A percentile compares a stretch with the other conserved stretches of the same genome.
Evolutionary conservation across 2,797 vertebrate species (phyloP).

Genomic region (Chromobotia macracanthus): DNA sequence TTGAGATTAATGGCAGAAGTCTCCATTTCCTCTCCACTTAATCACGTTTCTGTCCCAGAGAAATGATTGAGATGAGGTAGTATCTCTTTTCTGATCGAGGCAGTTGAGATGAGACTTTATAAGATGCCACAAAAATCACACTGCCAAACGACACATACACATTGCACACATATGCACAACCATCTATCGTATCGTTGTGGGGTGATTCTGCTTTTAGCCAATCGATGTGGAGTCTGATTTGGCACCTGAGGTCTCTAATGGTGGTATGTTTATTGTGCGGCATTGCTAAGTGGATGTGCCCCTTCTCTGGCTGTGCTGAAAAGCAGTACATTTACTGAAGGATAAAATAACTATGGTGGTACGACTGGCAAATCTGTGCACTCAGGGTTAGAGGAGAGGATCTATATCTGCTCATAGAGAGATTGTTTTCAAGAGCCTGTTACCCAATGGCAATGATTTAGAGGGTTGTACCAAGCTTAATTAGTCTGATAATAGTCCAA

Average conservation of each 20-base stretch:
- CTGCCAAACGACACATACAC: constrained; percentile 22
- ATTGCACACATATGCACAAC: constrained; percentile 40
- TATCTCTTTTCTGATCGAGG: background rate
- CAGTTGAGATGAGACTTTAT: constrained; percentile 1
- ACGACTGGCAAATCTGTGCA: constrained; percentile 53
- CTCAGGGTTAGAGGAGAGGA: constrained; percentile 31
- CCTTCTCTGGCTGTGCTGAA: constrained; percentile 56
- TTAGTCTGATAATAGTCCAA: constrained; percentile 57
- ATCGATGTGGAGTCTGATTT: constrained; percentile 61
- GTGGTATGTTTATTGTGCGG: constrained; percentile 65
- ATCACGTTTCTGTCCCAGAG: background rate
- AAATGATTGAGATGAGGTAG: background rate
- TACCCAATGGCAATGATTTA: constrained; percentile 67
- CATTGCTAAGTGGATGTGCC: constrained; percentile 68
- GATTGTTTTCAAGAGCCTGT: constrained; percentile 68
- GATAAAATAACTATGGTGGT: constrained; percentile 59
- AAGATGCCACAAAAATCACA: background rate
- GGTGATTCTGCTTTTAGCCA: constrained; percentile 47
- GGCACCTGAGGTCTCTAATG: constrained; percentile 64
- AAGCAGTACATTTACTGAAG: constrained; percentile 62
- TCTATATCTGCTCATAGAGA: constrained; percentile 62
- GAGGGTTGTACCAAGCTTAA: constrained; percentile 62
- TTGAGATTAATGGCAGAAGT: too few relatives aligned
- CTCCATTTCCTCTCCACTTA: background rate
- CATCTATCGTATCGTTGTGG: constrained; percentile 36